Percentiles rank a stretch among this genome's conserved stretches.
Conservation (phyloP, 30 jellyfish, hydroid and myxozoan genomes). For the Aurelia aurita region DNA sequence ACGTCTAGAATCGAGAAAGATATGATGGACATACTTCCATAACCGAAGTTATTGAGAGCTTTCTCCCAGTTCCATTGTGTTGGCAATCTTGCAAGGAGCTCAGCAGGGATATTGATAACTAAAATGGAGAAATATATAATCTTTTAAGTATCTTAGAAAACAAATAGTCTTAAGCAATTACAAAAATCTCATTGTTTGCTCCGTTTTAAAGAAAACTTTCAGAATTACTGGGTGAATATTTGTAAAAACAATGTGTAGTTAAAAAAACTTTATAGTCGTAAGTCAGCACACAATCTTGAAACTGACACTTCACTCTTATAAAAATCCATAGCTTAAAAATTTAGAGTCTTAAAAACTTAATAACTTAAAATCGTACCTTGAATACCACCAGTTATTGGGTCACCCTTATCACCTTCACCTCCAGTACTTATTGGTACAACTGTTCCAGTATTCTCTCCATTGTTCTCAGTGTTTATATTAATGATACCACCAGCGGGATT, state of each 20-base stretch:
- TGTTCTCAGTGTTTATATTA: constrained; percentile 54
- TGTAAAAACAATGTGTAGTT: too few relatives aligned
- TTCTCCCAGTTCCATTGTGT: constrained; percentile 78
- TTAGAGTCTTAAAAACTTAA: too few relatives aligned
- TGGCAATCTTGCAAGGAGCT: constrained; percentile 40
- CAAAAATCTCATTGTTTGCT: too few relatives aligned
- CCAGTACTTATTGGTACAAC: constrained; percentile 33
- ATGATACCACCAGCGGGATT: constrained; percentile 65
- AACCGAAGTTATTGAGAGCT: constrained; percentile 58
- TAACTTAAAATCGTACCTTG: constrained; percentile 65
- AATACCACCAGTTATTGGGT: constrained; percentile 63
- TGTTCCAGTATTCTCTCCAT: constrained; percentile 66
- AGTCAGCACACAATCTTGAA: too few relatives aligned
- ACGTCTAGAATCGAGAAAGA: background rate
- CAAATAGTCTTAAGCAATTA: background rate
- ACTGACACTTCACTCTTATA: too few relatives aligned
- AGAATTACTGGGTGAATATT: too few relatives aligned
- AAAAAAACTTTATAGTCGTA: too few relatives aligned
- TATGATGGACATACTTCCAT: constrained; percentile 25
- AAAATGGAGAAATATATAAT: background rate
- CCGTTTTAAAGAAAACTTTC: too few relatives aligned
- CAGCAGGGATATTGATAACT: constrained; percentile 29
- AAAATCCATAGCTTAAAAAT: too few relatives aligned
- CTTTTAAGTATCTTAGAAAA: background rate
- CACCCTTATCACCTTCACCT: constrained; percentile 67